Evolutionary conservation across 2,888 invertebrate species (phyloP).

Genomic region (Heliconius charithonia): DNA sequence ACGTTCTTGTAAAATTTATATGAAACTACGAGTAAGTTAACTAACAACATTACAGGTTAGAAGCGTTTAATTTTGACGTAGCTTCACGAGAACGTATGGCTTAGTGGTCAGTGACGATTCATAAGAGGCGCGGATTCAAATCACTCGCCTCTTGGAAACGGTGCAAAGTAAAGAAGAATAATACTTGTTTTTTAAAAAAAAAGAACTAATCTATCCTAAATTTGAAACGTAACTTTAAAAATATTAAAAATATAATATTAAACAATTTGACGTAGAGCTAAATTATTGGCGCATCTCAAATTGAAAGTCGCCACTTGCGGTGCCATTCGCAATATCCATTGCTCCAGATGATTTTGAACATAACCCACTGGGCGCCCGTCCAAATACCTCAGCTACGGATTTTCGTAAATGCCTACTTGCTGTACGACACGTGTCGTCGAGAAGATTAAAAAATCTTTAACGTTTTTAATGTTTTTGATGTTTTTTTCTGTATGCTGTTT

Average conservation of each 20-base stretch:
- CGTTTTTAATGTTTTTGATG: background rate
- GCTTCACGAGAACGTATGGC: background rate
- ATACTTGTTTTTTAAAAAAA: no score
- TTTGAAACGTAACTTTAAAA: background rate
- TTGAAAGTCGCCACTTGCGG: constrained; percentile 20
- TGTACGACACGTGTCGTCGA: constrained; percentile 36
- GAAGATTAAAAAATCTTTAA: constrained; percentile 4
- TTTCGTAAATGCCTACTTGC: constrained; percentile 34
- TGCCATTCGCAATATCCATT: constrained; percentile 36
- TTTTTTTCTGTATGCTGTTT: background rate
- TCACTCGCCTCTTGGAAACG: background rate
- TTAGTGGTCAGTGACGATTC: background rate
- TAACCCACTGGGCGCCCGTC: constrained; percentile 45
- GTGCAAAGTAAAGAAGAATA: no score
- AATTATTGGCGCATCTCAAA: constrained; percentile 24
- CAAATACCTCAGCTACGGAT: constrained; percentile 43
- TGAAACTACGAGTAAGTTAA: background rate
- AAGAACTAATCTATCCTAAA: no score
- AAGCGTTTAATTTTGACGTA: background rate
- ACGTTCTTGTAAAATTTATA: constrained; percentile 39
- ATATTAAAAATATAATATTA: background rate
- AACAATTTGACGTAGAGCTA: constrained; percentile 15
- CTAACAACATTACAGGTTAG: background rate
- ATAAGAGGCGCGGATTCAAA: background rate
- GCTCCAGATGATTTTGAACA: constrained; percentile 36